These are phyloP conservation scores for Parauchenoglanis ngamensis DNA, from an alignment of 2,797 vertebrate species.

Conservation along the genomic window DNA sequence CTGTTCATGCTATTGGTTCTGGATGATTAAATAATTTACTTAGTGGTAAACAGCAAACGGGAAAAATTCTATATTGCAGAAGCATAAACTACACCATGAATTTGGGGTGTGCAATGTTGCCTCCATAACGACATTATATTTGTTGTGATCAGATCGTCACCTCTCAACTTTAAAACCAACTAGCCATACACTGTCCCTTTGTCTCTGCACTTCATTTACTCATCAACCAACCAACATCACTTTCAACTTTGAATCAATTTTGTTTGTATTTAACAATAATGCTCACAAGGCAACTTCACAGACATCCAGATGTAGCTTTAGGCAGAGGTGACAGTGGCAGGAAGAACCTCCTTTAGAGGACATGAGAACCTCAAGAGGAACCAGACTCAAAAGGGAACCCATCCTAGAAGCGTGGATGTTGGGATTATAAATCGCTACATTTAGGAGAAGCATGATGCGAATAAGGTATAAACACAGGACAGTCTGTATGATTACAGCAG, in stretches of 20 bases:
- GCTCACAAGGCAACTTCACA: background rate
- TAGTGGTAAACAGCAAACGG: background rate
- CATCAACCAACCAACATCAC: background rate
- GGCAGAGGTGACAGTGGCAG: background rate
- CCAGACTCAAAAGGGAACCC: background rate
- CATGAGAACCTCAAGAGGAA: background rate
- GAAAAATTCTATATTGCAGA: too few species aligned
- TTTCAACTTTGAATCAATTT: background rate
- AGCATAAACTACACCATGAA: background rate
- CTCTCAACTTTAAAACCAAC: background rate
- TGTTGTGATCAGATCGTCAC: background rate
- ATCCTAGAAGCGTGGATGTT: background rate
- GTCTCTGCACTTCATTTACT: background rate
- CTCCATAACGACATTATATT: background rate
- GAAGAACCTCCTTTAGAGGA: background rate
- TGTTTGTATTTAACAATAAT: background rate
- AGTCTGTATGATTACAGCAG: background rate
- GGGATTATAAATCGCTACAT: background rate
- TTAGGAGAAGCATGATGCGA: background rate
- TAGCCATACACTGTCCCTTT: background rate
- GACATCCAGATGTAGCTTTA: background rate
- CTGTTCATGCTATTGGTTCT: background rate
- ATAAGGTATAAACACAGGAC: background rate
- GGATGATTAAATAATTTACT: background rate
- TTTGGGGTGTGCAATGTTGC: background rate